Base-by-base conservation (phyloP, 2,888 invertebrate genomes). In the Sepiola atlantica region DNA sequence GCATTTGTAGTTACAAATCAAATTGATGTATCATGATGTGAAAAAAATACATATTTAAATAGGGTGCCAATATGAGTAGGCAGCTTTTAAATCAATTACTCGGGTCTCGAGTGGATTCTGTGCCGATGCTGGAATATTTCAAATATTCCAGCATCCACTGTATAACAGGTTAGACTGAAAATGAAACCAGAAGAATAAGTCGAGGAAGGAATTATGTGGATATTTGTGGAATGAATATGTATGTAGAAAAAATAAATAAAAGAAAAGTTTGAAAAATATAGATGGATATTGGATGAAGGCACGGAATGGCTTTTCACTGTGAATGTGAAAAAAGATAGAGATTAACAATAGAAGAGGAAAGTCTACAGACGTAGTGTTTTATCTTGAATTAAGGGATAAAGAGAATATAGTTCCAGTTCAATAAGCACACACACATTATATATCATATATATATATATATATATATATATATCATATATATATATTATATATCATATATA, bases 1-100 rank as follows among this genome's bases (percentile, higher is more conserved):
- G 32, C 77, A 77, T 77, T 45, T 45, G 32, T n/a, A 77, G 77
- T n/a, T 77, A 77, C 77, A 77, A 77, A 77, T 77, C 77, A 77
- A 77, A 77, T 77, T 77, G 77, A 77, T n/a, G 77, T n/a, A 77
- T n/a, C 32, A n/a, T 16, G 77, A 77, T 32, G n/a, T 77, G 77
- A 77, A 77, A 77, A 77, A 77, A 77, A 77, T 77, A 77, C 77
- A 77, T 77, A 77, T 77, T 77, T 77, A 77, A 77, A 77, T 77
- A 77, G 77, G 77, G 77, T 77, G 77, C 77, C 77, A 77, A 77
- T 77, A 77, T 77, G 77, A 77, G 77, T 32, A n/a, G n/a, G 77
- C n/a, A 77, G n/a, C 77, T 77, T 77, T 77, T 77, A 77, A 77
- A 77, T 77, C 77, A 77, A 77, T 77, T 77, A 77, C 77, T 77